Percentiles rank a stretch among this genome's conserved stretches.
Conservation (phyloP, 2,888 invertebrate genomes). For the Hypercompe scribonia region DNA sequence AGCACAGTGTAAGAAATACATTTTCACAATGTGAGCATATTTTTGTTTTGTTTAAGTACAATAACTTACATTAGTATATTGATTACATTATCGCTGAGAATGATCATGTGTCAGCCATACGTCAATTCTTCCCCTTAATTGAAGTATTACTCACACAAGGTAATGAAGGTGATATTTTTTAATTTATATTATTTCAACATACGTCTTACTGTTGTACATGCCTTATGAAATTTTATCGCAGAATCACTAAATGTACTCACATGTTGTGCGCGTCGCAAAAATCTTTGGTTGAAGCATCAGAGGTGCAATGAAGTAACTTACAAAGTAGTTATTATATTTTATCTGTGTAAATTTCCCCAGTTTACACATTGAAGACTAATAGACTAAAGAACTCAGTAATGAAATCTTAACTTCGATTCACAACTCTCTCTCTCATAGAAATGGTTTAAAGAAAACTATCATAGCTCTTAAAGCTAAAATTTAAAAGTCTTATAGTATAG, state of each 20-base stretch:
- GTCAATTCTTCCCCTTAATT: constrained; percentile 85
- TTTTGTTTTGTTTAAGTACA: constrained; percentile 66
- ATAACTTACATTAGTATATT: constrained; percentile 71
- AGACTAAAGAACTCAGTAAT: constrained; percentile 59
- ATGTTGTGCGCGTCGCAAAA: constrained; percentile 79
- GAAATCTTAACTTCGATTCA: constrained; percentile 71
- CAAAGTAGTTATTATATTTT: constrained; percentile 45
- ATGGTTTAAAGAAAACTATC: constrained; percentile 64
- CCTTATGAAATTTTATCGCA: constrained; percentile 32
- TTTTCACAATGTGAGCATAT: constrained; percentile 82
- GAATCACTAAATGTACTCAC: constrained; percentile 54
- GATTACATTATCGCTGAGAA: constrained; percentile 59
- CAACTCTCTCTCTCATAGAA: constrained; percentile 75
- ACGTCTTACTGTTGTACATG: constrained; percentile 45
- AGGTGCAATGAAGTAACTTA: constrained; percentile 73
- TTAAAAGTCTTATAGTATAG: constrained; percentile 71
- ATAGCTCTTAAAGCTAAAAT: constrained; percentile 67
- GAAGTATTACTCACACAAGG: constrained; percentile 72
- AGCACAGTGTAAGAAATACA: constrained; percentile 83
- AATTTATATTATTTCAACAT: constrained; percentile 51
- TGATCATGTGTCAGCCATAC: constrained; percentile 66
- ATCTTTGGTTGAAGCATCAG: constrained; percentile 74
- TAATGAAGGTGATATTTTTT: constrained; percentile 53
- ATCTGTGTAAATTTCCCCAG: constrained; percentile 84
- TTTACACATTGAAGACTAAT: constrained; percentile 77